A percentile compares a stretch with the other conserved stretches of the same genome.
Conservation (phyloP, 2,888 invertebrate species). For the Pseudanteris insignis region DNA sequence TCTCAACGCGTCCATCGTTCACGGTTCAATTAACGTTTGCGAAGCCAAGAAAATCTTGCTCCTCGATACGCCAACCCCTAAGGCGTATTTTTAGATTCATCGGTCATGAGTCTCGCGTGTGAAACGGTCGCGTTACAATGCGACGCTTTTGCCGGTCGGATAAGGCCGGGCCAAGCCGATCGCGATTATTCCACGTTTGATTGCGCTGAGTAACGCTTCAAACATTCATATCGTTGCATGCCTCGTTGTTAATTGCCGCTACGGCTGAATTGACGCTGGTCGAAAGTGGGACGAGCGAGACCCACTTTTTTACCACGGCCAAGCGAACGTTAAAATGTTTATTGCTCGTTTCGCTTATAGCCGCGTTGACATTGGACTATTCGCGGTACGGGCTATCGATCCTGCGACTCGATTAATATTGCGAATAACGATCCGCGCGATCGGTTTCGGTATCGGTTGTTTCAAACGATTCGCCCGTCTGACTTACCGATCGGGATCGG, state of each 20-base stretch:
- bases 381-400: constrained; percentile 16
- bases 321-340: constrained; percentile 25
- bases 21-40: constrained; percentile 3
- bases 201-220: constrained; percentile 10
- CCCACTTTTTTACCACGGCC: constrained; percentile 21
- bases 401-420: constrained; percentile 3
- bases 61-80: neutral
- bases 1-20: constrained; percentile 7
- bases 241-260: constrained; percentile 33
- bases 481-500: no score
- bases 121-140: no score
- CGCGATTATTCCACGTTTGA: constrained; percentile 26
- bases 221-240: constrained; percentile 35
- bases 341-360: constrained; percentile 32
- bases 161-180: constrained; percentile 26
- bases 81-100: neutral
- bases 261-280: constrained; percentile 27
- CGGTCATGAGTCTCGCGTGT: no score
- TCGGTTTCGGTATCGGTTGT: constrained; percentile 2
- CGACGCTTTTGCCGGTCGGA: constrained; percentile 6
- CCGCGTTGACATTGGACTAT: constrained; percentile 16
- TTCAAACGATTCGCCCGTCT: neutral
- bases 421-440: constrained; percentile 13
- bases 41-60: constrained; percentile 6
- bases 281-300: constrained; percentile 32